These are phyloP conservation scores for Rhynchophorus ferrugineus DNA, from an alignment of 1,140 invertebrate species.

Conservation along the genomic window DNA sequence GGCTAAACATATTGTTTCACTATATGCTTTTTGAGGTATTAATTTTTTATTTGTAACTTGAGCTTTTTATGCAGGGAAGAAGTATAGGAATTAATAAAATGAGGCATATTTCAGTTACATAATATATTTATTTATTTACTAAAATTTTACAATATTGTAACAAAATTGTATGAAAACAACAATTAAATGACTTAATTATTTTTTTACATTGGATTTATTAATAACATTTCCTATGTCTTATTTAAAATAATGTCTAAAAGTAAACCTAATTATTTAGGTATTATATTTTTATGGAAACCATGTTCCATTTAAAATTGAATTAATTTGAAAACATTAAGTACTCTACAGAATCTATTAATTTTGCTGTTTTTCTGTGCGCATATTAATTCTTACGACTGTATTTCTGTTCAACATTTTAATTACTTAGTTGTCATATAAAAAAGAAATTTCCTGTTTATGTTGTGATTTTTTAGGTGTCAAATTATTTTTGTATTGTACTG, in stretches of 20 bases:
- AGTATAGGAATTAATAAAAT: background rate
- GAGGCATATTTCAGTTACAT: slow-evolving; percentile 14
- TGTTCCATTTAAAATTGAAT: slow-evolving; percentile 7
- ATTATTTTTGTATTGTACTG: no score
- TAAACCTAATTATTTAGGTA: slow-evolving; percentile 6
- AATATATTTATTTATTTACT: slow-evolving; percentile 23
- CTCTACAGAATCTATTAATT: background rate
- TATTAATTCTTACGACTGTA: background rate
- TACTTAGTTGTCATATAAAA: no score
- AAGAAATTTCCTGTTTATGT: no score
- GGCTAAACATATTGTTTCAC: no score
- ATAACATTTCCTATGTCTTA: slow-evolving; percentile 22
- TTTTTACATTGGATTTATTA: slow-evolving; percentile 21
- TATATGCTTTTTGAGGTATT: no score
- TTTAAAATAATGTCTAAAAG: slow-evolving; percentile 15
- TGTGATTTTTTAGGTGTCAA: no score
- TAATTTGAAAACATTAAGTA: slow-evolving; percentile 10
- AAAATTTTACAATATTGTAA: slow-evolving; percentile 25
- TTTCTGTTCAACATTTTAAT: no score
- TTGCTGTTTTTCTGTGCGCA: background rate
- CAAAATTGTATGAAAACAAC: slow-evolving; percentile 25
- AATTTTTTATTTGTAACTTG: no score
- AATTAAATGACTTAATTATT: slow-evolving; percentile 24
- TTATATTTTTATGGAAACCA: slow-evolving; percentile 13
- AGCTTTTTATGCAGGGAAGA: background rate